Evolutionary conservation across 2,797 vertebrate species (phyloP).

Genomic region (Semotilus atromaculatus): DNA sequence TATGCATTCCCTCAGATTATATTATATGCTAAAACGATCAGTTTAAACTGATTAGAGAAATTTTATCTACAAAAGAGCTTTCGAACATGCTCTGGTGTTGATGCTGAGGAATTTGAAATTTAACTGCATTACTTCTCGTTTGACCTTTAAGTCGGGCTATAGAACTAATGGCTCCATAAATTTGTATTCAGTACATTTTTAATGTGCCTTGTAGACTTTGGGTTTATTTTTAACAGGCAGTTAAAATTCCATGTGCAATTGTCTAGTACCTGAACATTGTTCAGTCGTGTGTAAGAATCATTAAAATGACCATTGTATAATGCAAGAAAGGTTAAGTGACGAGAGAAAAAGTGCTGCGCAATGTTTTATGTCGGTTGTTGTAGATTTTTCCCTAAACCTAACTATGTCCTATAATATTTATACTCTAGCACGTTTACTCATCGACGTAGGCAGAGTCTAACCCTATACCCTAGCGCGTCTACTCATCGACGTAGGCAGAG

Average conservation of each 20-base stretch:
- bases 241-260: conserved; percentile 46
- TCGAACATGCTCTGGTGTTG: conserved; percentile 20
- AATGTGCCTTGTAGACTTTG: conserved; percentile 35
- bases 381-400: no score
- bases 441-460: no score
- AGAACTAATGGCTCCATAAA: conserved; percentile 45
- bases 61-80: conserved; percentile 25
- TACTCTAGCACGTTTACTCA: no score
- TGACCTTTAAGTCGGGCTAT: conserved; percentile 47
- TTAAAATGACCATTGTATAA: conserved; percentile 46
- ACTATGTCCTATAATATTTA: no score
- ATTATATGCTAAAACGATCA: conserved; percentile 16
- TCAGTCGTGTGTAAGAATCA: conserved; percentile 16
- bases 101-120: conserved; percentile 39
- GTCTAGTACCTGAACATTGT: conserved; percentile 27
- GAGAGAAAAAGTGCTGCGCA: not conserved
- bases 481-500: no score
- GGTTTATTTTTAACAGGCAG: conserved; percentile 20
- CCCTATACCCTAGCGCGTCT: no score
- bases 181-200: conserved; percentile 47
- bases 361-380: conserved; percentile 3
- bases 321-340: conserved; percentile 29
- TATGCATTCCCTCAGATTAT: conserved; percentile 14
- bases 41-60: conserved; percentile 40
- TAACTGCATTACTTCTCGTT: conserved; percentile 32